Evolutionary conservation across 2,797 vertebrate species (phyloP), one percentile per base, ranked within the genome.

Genomic region (Phataginus tetradactyla): DNA sequence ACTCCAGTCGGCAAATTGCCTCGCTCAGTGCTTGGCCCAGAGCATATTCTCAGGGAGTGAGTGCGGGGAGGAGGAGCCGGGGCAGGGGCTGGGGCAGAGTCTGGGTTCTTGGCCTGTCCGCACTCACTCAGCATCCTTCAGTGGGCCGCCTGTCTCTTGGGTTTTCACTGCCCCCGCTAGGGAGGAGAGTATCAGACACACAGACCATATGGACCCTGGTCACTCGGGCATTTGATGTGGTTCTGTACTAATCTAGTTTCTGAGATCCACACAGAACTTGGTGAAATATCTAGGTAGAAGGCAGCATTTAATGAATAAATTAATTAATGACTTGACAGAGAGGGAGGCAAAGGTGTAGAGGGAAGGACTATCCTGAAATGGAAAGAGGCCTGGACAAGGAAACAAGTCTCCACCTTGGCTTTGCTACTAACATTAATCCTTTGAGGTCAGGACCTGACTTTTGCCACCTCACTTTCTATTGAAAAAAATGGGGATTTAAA

Each of bases 1-100:
- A 55, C 83, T 71, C 12, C 42, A 63, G 87, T 94, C 91, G 85
- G 94, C 96, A 91, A 77, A 96, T 77, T 0, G 0, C 63, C 59
- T 45, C 25, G 63, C 59, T 69, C 12, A 17, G 49, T 11, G n/a
- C 63, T 75, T 39, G 45, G 77, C 78, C 80, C 53, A 42, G 88
- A 77, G 88, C n/a, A 61, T 45, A 64, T 17, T 74, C 66, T 80
- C 94, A 45, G 79, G 57, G 61, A 34, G 74, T n/a, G 75, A 74
- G 75, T 20, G 15, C 68, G 69, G 61, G 64, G 77, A 87, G 92
- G 91, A 5, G 17, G 32, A 7, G 68, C 45, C 45, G 25, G 1
- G 23, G 6, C 5, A 8, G 59, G 15, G 27, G 75, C 59, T 21
- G 3, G 15, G 27, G 74, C 32, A 83, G 61, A 57, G 42, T 15